These are phyloP conservation scores for Platyscapa corneri DNA, from an alignment of 1,140 invertebrate species.

Conservation along the genomic window DNA sequence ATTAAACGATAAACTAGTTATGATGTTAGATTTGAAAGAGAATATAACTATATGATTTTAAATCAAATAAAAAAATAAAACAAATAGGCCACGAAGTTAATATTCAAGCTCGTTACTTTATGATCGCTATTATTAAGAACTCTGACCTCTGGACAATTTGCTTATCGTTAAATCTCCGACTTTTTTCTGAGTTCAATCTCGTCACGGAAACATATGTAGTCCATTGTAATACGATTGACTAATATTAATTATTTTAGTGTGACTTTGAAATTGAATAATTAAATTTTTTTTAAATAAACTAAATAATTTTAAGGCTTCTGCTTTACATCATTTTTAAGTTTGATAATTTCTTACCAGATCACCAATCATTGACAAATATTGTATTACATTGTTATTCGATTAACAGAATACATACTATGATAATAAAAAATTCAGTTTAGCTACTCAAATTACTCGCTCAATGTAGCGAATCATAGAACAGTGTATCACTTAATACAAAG, in stretches of 20 bases:
- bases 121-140: conserved; percentile 16
- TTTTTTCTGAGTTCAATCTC: not conserved
- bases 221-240: not conserved
- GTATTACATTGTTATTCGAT: no score
- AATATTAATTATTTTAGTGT: not conserved
- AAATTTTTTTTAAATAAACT: no score
- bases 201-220: not conserved
- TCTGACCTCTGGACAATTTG: conserved; percentile 24
- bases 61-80: conserved; percentile 3
- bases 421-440: no score
- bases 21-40: not conserved
- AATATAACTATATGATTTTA: conserved; percentile 15
- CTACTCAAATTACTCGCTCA: no score
- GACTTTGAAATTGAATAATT: not conserved
- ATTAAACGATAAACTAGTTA: not conserved
- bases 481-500: no score
- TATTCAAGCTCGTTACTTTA: not conserved
- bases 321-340: no score
- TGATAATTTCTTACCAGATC: no score
- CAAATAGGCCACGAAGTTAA: conserved; percentile 27
- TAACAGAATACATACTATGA: no score
- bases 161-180: not conserved
- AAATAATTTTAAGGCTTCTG: no score
- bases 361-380: no score
- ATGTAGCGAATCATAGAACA: no score